These are phyloP conservation scores for Trichomalopsis sarcophagae DNA, from an alignment of 1,140 invertebrate species.

Conservation along the genomic window DNA sequence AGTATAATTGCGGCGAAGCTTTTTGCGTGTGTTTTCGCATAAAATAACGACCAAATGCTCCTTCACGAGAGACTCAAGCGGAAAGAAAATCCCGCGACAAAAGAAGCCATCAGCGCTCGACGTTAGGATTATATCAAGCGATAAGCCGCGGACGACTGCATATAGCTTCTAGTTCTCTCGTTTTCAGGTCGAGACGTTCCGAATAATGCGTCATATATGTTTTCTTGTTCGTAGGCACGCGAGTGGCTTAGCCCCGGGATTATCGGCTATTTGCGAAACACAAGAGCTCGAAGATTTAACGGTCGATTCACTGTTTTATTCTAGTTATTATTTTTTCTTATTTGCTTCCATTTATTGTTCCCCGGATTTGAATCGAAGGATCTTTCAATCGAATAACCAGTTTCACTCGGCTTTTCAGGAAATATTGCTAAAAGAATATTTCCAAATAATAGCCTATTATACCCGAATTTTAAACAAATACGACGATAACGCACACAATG, in stretches of 20 bases:
- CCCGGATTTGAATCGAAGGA: neutral
- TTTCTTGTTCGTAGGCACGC: neutral
- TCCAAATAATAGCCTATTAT: no score
- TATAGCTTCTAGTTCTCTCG: neutral
- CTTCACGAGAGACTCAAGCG: no score
- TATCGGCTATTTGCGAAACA: neutral
- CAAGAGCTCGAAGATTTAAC: no score
- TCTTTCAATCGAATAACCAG: neutral
- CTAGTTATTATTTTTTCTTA: neutral
- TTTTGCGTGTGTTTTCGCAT: neutral
- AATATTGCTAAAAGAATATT: no score
- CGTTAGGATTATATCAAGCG: neutral
- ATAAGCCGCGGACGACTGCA: neutral
- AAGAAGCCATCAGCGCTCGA: neutral
- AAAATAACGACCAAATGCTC: no score
- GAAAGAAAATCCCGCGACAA: neutral
- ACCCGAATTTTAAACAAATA: no score
- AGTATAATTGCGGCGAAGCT: neutral
- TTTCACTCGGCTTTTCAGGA: neutral
- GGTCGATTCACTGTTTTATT: neutral
- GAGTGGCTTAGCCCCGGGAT: neutral
- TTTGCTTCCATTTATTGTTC: neutral
- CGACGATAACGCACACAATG: no score
- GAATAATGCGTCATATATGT: constrained; percentile 11
- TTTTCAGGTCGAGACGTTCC: neutral